Evolutionary conservation across 2,797 vertebrate genomes (phyloP).

Genomic region (Anguilla megastoma): DNA sequence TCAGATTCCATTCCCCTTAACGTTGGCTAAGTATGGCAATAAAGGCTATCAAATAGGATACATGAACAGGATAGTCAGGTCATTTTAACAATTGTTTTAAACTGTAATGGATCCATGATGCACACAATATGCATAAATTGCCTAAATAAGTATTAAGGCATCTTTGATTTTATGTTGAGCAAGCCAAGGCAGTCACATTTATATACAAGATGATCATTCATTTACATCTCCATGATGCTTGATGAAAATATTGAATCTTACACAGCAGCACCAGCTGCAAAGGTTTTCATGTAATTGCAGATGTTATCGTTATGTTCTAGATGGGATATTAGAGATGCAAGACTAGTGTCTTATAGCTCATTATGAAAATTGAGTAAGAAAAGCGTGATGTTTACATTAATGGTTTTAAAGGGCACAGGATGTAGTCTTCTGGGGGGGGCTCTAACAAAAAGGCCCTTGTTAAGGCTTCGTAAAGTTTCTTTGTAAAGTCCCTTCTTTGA

Average conservation of each 20-base stretch:
- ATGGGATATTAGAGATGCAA: not conserved
- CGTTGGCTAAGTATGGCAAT: not conserved
- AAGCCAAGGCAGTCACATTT: not conserved
- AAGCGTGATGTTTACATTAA: not conserved
- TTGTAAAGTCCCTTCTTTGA: not conserved
- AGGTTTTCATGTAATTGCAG: not conserved
- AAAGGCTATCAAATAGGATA: not conserved
- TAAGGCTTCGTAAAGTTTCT: not conserved
- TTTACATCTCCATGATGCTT: not conserved
- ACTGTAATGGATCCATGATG: not conserved
- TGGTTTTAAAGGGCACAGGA: not conserved
- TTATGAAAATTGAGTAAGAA: not conserved
- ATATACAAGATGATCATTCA: not conserved
- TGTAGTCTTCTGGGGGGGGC: not conserved
- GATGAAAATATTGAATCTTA: not conserved
- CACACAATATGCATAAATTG: not conserved
- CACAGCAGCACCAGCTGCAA: not conserved
- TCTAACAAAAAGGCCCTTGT: not conserved
- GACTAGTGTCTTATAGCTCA: not conserved
- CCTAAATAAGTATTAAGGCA: not conserved
- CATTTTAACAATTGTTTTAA: not conserved
- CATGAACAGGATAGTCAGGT: not conserved
- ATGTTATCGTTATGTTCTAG: not conserved
- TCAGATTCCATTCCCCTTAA: not conserved
- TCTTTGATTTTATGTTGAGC: not conserved